phyloP scores from a whole-genome alignment of 1,140 invertebrate species.

The Proctacanthus coquilletti region DNA sequence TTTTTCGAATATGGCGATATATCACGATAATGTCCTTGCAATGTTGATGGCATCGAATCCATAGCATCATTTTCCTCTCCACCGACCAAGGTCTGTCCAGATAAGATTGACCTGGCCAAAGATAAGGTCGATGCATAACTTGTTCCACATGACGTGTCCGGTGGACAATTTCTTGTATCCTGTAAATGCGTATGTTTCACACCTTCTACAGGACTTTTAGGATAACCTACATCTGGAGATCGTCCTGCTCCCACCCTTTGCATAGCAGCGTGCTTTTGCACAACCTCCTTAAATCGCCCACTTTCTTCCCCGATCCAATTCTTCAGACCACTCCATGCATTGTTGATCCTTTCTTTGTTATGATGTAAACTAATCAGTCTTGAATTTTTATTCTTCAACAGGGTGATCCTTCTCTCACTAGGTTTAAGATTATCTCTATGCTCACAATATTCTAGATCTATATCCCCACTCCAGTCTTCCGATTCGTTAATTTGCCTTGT shows the following conservation, averaged over 20 bases:
- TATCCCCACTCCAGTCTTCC: slow-evolving; percentile 23
- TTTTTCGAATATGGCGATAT: too few species aligned
- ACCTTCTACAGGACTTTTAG: too few species aligned
- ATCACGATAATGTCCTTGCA: too few species aligned
- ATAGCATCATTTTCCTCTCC: too few species aligned
- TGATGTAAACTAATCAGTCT: slow-evolving; percentile 22
- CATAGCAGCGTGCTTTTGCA: slow-evolving; percentile 32
- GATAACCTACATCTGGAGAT: too few species aligned
- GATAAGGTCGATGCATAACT: too few species aligned
- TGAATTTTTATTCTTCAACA: slow-evolving; percentile 27
- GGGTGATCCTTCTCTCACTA: slow-evolving; percentile 21
- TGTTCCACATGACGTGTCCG: too few species aligned
- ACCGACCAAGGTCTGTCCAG: too few species aligned
- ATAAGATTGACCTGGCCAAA: too few species aligned
- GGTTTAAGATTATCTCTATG: slow-evolving; percentile 25
- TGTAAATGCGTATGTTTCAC: too few species aligned
- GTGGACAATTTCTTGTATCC: too few species aligned
- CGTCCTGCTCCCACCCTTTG: slow-evolving; percentile 29
- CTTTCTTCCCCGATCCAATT: slow-evolving; percentile 36
- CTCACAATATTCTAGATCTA: slow-evolving; percentile 26
- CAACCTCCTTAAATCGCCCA: slow-evolving; percentile 31
- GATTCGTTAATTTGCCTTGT: slow-evolving; percentile 26
- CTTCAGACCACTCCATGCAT: slow-evolving; percentile 36
- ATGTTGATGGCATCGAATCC: too few species aligned
- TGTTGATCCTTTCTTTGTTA: slow-evolving; percentile 32